Evolutionary conservation across 2,888 invertebrate genomes (phyloP).

Genomic region (Reticulitermes lucifugus): DNA sequence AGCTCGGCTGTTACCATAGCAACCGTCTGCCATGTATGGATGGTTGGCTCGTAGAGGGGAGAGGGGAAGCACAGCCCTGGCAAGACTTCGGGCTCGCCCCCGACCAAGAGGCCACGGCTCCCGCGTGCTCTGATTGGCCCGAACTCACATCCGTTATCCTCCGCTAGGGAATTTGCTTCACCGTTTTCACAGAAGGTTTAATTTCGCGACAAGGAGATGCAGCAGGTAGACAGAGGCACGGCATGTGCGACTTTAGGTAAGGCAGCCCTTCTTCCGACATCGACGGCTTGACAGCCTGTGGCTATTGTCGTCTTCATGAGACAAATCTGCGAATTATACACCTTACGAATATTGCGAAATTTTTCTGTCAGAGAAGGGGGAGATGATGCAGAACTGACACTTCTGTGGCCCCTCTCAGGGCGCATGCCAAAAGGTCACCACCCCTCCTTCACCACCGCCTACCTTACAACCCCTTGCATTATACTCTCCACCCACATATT

Average conservation of each 20-base stretch:
- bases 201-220: conserved; percentile 4
- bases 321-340: background rate
- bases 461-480: conserved; percentile 20
- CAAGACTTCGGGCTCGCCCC: conserved; percentile 46
- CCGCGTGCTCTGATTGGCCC: conserved; percentile 47
- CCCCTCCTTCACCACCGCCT: conserved; percentile 27
- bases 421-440: conserved; percentile 43
- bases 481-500: conserved; percentile 32
- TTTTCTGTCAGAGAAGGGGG: background rate
- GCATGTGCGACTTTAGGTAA: background rate
- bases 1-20: conserved; percentile 46
- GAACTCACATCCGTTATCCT: conserved; percentile 47
- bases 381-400: background rate
- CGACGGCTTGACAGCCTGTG: background rate
- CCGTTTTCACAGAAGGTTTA: conserved; percentile 34
- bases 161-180: conserved; percentile 11
- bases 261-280: background rate
- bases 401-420: conserved; percentile 17
- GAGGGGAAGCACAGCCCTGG: conserved; percentile 37
- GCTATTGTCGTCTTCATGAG: too few relatives aligned
- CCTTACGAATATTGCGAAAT: conserved; percentile 17
- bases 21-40: conserved; percentile 45
- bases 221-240: conserved; percentile 5
- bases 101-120: conserved; percentile 49
- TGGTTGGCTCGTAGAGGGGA: background rate